Base-by-base conservation (phyloP, 2,797 vertebrate genomes). In the Tenualosa thibaudeaui region DNA sequence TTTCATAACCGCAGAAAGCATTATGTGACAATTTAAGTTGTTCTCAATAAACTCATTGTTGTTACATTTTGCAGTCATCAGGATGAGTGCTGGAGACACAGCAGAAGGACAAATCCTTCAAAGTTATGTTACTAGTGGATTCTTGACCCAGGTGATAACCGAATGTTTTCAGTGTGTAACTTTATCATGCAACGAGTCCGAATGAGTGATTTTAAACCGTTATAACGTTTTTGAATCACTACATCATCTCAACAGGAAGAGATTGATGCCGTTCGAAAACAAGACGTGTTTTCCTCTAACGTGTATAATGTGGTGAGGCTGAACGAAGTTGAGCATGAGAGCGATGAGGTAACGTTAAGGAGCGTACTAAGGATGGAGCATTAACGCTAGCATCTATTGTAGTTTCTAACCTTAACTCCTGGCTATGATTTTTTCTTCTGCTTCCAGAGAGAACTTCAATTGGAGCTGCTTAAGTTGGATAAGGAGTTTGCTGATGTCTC, bases 31-130 rank as follows among this genome's bases (percentile, higher is more conserved):
- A 40, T 19, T 71, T 6, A 40, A 17, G 54, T 56, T 56, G 37
- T 40, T 78, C 7, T 78, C 5, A 22, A 17, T 46, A 78, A 19
- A 8, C 43, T 43, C 4, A 43, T 5, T 78, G 40, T 46, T 13
- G 0, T 75, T 31, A 5, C 37, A 75, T 13, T 62, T 24, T 8
- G n/a, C 37, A 78, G 13, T 17, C 71, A 78, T 43, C 37, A 46
- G 40, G 71, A 78, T 78, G 40, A 78, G 37, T 22, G 71, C 71
- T 22, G 71, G 71, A 46, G 71, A 78, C 71, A 43, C 71, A 78
- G 7, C 71, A 19, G 71, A 78, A 19, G 71, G 19, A 46, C 71
- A 78, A 78, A 43, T 78, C 40, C 40, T 78, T 40, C 37, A 7
- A 78, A 78, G 19, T 78, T 78, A 78, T 9, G 5, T 78, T 46